Base-by-base conservation (phyloP, 2,113 vertebrate genomes). In the Sciurus niger region DNA sequence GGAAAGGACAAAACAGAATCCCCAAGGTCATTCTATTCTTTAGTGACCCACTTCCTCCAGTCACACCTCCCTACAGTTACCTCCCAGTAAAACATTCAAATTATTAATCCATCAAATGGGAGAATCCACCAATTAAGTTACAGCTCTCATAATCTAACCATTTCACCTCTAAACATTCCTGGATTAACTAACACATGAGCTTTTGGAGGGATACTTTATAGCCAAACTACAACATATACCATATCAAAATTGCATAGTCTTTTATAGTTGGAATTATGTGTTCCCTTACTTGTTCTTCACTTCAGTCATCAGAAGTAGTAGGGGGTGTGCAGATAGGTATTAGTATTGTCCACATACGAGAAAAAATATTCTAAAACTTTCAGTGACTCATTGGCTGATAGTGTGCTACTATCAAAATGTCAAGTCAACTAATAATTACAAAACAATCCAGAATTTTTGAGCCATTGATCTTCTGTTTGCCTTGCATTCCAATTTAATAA, bases 301-400 rank as follows among this genome's bases (percentile, higher is more conserved):
- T 8, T 68, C 12, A 20, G 30, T 37, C 58, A 28, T 25, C 74
- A 82, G 79, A 72, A 16, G 65, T 2, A 24, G 8, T 0, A 2
- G 2, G 12, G 30, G 13, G 13, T 24, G 20, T 60, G 25, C 20
- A 48, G 12, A 1, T 65, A 2, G 18, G 0, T 40, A 14, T 24
- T 20, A 40, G 18, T 25, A 14, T 43, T 48, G 4, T 25, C 24
- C 12, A 18, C 20, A 70, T 53, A 40, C 18, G 55, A 72, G 18
- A 46, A 76, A 80, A 84, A 2, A 74, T 28, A 43, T 25, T 58
- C 24, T 63, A 18, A 20, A 43, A 94, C 30, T 3, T 46, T 37
- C n/a, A 53, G n/a, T 22, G 80, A 70, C 8, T 80, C 58, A 14
- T 51, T 48, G 77, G 30, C 34, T 70, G 67, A n/a, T 70, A n/a